Evolutionary conservation across 2,797 vertebrate species (phyloP).

Genomic region (Neostethus bicornis): DNA sequence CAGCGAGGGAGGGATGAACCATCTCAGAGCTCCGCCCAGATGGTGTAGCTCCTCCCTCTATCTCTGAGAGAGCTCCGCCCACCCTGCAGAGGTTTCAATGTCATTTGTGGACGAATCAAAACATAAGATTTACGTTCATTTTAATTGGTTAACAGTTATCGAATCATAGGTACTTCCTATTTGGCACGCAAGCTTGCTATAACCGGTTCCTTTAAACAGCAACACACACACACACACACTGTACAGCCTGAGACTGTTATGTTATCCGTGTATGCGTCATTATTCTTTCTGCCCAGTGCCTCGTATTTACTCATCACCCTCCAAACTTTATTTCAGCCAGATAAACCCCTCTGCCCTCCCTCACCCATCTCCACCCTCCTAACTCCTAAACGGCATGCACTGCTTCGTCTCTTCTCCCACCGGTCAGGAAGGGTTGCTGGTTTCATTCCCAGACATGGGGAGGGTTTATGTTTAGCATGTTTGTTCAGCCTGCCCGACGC

Average conservation of each 20-base stretch:
- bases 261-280: slow-evolving; percentile 81
- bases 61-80: too few relatives aligned
- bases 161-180: too few relatives aligned
- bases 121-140: too few relatives aligned
- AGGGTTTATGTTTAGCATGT: slow-evolving; percentile 83
- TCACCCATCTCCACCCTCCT: slow-evolving; percentile 2
- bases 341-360: slow-evolving; percentile 16
- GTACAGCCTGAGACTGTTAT: slow-evolving; percentile 86
- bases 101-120: too few relatives aligned
- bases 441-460: slow-evolving; percentile 75
- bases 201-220: too few relatives aligned
- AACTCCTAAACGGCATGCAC: slow-evolving; percentile 78
- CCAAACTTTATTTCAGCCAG: slow-evolving; percentile 50
- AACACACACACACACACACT: slow-evolving; percentile 55
- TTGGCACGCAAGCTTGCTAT: too few relatives aligned
- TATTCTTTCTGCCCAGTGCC: slow-evolving; percentile 85
- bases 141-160: too few relatives aligned
- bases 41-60: too few relatives aligned
- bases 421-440: slow-evolving; percentile 64
- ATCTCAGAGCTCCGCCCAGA: too few relatives aligned
- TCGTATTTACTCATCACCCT: slow-evolving; percentile 72
- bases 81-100: too few relatives aligned
- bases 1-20: too few relatives aligned
- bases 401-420: slow-evolving; percentile 70
- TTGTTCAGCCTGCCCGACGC: slow-evolving; percentile 84